Evolutionary conservation across 2,888 invertebrate species (phyloP).

Genomic region (Copidosoma aretas): DNA sequence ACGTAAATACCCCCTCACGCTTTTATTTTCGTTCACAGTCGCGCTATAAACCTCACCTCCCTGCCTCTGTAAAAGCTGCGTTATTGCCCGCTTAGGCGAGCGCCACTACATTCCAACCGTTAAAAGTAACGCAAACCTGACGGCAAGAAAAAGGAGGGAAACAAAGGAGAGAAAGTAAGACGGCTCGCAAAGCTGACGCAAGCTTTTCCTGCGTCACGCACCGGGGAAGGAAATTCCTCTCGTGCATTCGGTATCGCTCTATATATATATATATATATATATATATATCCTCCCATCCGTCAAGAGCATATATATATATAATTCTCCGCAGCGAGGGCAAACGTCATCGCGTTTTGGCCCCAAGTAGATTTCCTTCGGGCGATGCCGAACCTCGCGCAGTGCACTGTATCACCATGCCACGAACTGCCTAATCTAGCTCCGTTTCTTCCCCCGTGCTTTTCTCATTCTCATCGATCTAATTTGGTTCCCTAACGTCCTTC

Average conservation of each 20-base stretch:
- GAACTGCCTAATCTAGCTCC: conserved; percentile 22
- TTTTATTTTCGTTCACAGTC: too few relatives aligned
- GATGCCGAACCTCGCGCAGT: conserved; percentile 12
- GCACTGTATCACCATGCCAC: conserved; percentile 9
- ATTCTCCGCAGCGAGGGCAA: neutral
- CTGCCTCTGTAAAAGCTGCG: too few relatives aligned
- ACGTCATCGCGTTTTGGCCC: conserved; percentile 22
- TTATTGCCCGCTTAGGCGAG: conserved; percentile 4
- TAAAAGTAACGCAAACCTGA: neutral
- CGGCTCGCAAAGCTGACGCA: conserved; percentile 3
- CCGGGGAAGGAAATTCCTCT: conserved; percentile 6
- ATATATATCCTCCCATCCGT: too few relatives aligned
- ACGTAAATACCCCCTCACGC: too few relatives aligned
- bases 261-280: too few relatives aligned
- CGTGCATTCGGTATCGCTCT: neutral
- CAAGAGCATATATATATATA: neutral
- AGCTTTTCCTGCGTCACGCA: neutral
- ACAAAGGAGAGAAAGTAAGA: neutral
- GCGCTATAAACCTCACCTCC: too few relatives aligned
- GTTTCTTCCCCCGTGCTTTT: too few relatives aligned
- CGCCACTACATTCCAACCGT: neutral
- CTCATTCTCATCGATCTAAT: too few relatives aligned
- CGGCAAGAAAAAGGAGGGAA: neutral
- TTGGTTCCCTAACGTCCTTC: too few relatives aligned
- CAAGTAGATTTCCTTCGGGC: conserved; percentile 27